A percentile compares a stretch with the other conserved stretches of the same genome.
Evolutionary conservation across 2,797 vertebrate species (phyloP).

Genomic region (Heteromormyrus szaboi): DNA sequence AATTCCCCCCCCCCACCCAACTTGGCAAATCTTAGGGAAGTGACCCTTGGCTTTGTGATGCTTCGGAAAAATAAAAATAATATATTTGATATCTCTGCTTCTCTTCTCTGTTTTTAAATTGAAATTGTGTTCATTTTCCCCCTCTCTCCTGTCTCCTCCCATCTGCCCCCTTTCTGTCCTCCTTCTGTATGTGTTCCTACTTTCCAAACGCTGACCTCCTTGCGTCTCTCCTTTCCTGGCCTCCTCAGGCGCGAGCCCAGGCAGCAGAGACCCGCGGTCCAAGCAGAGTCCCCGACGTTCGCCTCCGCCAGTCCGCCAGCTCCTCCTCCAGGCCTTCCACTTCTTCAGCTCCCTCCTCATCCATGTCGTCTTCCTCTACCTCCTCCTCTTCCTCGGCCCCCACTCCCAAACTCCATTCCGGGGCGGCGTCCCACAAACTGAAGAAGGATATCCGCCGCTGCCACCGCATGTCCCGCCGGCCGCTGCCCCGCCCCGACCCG

Average conservation of each 20-base stretch:
- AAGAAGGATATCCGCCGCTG: slow-evolving; percentile 98
- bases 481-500: slow-evolving; percentile 80
- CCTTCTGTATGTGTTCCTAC: background rate
- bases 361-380: slow-evolving; percentile 37
- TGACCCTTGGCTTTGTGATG: background rate
- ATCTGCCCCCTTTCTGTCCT: background rate
- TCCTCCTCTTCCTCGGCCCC: slow-evolving; percentile 52
- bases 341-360: slow-evolving; percentile 30
- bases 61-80: background rate
- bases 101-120: background rate
- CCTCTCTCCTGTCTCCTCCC: background rate
- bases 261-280: slow-evolving; percentile 70
- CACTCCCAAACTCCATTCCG: slow-evolving; percentile 84
- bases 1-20: background rate
- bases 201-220: background rate
- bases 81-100: background rate
- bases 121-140: background rate
- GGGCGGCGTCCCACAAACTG: slow-evolving; percentile 85
- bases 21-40: background rate
- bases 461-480: slow-evolving; percentile 91
- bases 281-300: slow-evolving; percentile 70
- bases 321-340: slow-evolving; percentile 32
- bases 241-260: slow-evolving; percentile 71
- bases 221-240: background rate
- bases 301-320: slow-evolving; percentile 49